Evolutionary conservation across 2,113 vertebrate species (phyloP).

Genomic region (Phalacrocorax aristotelis): DNA sequence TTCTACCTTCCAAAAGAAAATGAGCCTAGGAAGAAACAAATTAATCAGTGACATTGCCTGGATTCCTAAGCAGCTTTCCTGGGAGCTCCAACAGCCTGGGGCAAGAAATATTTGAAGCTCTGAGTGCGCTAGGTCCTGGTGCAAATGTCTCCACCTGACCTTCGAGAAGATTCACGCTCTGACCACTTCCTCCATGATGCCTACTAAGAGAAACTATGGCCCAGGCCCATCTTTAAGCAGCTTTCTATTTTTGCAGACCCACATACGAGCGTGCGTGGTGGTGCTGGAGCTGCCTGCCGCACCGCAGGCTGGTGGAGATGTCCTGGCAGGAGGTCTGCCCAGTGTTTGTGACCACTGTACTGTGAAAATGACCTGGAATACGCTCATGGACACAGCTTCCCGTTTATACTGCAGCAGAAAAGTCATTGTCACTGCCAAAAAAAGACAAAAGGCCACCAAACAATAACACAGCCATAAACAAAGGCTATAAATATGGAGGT

Average conservation of each 20-base stretch:
- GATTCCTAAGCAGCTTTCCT: neutral
- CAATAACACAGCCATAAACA: neutral
- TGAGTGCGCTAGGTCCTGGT: neutral
- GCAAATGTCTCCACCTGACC: neutral
- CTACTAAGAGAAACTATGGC: neutral
- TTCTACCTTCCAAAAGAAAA: neutral
- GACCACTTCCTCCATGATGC: neutral
- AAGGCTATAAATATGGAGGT: neutral
- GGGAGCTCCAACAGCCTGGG: neutral
- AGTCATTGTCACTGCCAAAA: neutral
- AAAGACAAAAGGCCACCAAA: neutral
- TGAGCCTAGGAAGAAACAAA: neutral
- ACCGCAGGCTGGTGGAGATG: neutral
- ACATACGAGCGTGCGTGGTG: neutral
- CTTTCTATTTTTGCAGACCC: neutral
- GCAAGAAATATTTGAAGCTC: neutral
- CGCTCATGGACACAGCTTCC: neutral
- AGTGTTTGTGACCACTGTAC: neutral
- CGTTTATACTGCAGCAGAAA: neutral
- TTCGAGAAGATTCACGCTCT: neutral
- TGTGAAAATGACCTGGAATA: conserved; percentile 26
- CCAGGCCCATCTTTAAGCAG: neutral
- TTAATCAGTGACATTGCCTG: neutral
- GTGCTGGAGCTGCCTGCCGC: neutral
- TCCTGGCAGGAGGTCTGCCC: neutral